phyloP scores from a whole-genome alignment of 2,113 vertebrate species.

The Aptenodytes forsteri region DNA sequence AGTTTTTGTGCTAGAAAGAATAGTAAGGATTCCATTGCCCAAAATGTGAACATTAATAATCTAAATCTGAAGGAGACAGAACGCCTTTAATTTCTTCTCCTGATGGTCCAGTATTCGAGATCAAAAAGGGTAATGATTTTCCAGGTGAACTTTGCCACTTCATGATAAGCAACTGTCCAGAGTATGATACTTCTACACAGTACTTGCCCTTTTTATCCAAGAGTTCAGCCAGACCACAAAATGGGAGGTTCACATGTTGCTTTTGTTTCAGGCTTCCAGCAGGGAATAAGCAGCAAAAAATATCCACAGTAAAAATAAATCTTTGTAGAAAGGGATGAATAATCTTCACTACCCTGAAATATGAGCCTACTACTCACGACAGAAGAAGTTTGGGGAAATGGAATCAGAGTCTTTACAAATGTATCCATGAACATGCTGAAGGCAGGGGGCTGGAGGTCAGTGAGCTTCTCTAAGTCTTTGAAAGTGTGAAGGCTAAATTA shows the following conservation, averaged over 20 bases:
- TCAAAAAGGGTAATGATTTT: neutral
- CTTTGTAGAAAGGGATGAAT: neutral
- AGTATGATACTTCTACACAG: neutral
- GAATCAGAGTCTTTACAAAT: neutral
- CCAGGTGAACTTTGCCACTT: neutral
- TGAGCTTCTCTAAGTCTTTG: neutral
- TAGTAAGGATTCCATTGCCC: neutral
- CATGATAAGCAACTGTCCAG: neutral
- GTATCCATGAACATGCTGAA: neutral
- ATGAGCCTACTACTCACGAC: neutral
- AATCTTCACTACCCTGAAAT: neutral
- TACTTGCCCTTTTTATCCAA: neutral
- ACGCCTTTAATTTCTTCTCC: neutral
- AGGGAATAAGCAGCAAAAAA: neutral
- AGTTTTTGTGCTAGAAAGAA: neutral
- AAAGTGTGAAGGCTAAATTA: neutral
- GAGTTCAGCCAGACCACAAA: constrained; percentile 26
- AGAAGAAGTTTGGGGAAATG: neutral
- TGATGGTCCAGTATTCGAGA: neutral
- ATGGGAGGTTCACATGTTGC: neutral
- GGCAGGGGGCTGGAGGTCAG: neutral
- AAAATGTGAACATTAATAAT: neutral
- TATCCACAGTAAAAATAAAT: neutral
- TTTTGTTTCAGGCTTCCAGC: constrained; percentile 24
- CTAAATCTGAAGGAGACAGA: neutral